These are phyloP conservation scores for Hydroisotoma schaefferi DNA, from an alignment of 2,888 invertebrate genomes.

Conservation along the genomic window DNA sequence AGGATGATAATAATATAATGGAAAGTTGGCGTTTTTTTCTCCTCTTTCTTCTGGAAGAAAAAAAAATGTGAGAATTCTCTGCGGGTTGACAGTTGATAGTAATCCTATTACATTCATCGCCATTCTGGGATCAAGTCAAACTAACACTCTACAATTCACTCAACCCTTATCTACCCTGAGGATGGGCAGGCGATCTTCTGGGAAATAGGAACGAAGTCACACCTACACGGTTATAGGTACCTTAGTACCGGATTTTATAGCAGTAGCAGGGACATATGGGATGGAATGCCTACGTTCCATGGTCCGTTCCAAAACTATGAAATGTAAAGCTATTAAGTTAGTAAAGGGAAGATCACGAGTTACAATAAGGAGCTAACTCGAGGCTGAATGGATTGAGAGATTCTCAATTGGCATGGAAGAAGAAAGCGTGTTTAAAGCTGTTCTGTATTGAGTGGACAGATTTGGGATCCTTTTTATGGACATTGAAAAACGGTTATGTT, in stretches of 20 bases:
- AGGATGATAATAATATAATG: background rate
- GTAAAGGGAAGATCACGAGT: too few relatives aligned
- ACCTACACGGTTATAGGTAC: background rate
- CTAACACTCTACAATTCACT: conserved; percentile 11
- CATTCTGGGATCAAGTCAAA: conserved; percentile 15
- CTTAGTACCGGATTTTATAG: background rate
- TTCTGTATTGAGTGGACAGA: too few relatives aligned
- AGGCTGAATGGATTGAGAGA: too few relatives aligned
- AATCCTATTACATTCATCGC: conserved; percentile 18
- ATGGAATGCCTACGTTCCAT: background rate
- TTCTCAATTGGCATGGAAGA: too few relatives aligned
- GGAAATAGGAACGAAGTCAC: background rate
- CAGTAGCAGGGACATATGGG: background rate
- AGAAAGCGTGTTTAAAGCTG: too few relatives aligned
- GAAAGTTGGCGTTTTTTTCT: conserved; percentile 1
- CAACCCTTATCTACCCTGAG: background rate
- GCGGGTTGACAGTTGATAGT: conserved; percentile 13
- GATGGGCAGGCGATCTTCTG: background rate
- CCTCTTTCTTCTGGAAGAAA: background rate
- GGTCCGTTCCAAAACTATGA: background rate
- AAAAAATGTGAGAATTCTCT: conserved; percentile 16
- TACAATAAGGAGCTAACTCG: too few relatives aligned
- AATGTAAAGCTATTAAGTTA: too few relatives aligned
- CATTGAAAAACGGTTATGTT: too few relatives aligned
- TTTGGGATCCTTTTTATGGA: too few relatives aligned